phyloP scores from a whole-genome alignment of 2,113 vertebrate genomes.

The Myocastor coypus region DNA sequence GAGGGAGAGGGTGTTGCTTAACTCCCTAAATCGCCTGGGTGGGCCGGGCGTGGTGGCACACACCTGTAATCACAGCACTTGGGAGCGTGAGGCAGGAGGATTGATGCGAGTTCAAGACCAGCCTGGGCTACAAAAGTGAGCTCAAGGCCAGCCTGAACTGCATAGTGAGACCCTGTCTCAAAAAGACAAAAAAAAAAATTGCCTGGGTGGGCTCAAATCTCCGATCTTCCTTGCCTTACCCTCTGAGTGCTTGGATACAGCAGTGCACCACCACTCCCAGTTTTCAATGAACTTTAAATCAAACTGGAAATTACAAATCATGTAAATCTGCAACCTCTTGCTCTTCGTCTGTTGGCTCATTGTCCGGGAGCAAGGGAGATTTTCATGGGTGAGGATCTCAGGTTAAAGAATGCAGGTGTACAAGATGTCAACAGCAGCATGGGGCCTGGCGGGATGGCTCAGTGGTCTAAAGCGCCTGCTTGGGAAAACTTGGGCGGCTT shows the following conservation, averaged over 20 bases:
- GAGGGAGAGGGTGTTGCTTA: neutral
- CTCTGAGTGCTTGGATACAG: neutral
- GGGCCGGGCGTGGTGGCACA: too few relatives aligned
- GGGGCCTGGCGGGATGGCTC: too few relatives aligned
- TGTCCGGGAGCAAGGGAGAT: neutral
- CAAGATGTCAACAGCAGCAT: too few relatives aligned
- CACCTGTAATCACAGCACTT: too few relatives aligned
- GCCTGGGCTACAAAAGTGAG: too few relatives aligned
- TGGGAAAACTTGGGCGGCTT: too few relatives aligned
- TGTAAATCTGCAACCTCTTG: neutral
- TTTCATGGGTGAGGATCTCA: neutral
- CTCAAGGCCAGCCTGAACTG: too few relatives aligned
- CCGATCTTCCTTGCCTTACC: neutral
- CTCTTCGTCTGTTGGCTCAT: neutral
- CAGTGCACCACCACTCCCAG: neutral
- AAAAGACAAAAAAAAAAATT: too few relatives aligned
- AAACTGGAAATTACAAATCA: neutral
- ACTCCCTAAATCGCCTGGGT: neutral
- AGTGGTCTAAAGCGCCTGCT: too few relatives aligned
- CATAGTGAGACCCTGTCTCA: too few relatives aligned
- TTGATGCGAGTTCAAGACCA: too few relatives aligned
- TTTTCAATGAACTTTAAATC: neutral
- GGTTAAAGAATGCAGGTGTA: neutral
- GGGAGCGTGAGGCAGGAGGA: too few relatives aligned
- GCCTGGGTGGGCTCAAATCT: neutral